phyloP scores from a whole-genome alignment of 2,797 vertebrate species.

The Eptatretus atami region DNA sequence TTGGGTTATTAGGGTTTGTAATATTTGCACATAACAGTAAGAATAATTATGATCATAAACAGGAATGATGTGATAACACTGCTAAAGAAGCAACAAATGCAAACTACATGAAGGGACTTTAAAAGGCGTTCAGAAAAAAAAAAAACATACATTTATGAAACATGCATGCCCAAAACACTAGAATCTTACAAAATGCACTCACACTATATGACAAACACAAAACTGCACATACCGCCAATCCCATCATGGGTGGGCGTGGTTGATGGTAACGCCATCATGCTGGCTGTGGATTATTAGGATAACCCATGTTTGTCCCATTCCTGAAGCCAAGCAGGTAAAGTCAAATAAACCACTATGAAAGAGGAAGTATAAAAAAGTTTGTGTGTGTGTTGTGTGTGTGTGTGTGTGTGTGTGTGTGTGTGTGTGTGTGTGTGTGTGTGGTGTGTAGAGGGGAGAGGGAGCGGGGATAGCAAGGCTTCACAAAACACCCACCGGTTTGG shows the following conservation, averaged over 20 bases:
- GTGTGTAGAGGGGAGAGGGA: neutral
- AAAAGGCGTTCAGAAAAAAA: no score
- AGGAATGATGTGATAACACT: no score
- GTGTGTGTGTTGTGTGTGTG: slow-evolving; percentile 9
- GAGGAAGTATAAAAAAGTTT: no score
- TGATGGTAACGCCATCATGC: slow-evolving; percentile 41
- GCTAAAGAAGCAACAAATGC: no score
- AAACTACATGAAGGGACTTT: no score
- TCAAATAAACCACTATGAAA: neutral
- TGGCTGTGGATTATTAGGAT: slow-evolving; percentile 19
- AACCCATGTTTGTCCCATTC: slow-evolving; percentile 5
- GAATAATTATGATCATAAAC: no score
- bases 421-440: no score
- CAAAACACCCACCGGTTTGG: slow-evolving; percentile 13
- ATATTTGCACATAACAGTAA: no score
- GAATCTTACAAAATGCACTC: neutral
- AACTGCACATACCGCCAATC: slow-evolving; percentile 25
- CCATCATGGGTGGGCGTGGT: slow-evolving; percentile 54
- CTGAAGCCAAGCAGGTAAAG: neutral
- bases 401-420: slow-evolving; percentile 12
- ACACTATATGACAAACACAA: no score
- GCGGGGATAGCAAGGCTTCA: neutral
- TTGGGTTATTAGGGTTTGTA: no score
- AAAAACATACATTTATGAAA: neutral
- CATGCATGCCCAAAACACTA: neutral